Percentiles rank a stretch among this genome's conserved stretches.
Evolutionary conservation across 2,888 invertebrate genomes (phyloP).

Genomic region (Idaea dimidiata): DNA sequence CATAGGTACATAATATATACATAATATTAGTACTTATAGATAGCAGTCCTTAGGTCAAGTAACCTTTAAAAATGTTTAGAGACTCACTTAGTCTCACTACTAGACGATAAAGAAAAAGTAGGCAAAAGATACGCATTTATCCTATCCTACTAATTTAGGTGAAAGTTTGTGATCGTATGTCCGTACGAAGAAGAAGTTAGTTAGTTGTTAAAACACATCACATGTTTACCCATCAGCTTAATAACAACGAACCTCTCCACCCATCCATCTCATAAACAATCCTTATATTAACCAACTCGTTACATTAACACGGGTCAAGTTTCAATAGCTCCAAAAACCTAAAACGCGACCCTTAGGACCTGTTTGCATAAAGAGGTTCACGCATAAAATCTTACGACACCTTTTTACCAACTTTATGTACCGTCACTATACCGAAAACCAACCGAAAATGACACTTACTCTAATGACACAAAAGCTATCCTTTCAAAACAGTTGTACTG

Average conservation of each 20-base stretch:
- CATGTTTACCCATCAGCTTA: slow-evolving; percentile 11
- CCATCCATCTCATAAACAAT: slow-evolving; percentile 53
- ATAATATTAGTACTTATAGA: too few relatives aligned
- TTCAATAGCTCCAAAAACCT: slow-evolving; percentile 73
- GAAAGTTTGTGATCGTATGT: too few relatives aligned
- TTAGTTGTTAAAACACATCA: background rate
- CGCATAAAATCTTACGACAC: slow-evolving; percentile 78
- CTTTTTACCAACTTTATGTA: slow-evolving; percentile 39
- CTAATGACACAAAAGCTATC: slow-evolving; percentile 13
- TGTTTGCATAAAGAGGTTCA: slow-evolving; percentile 73
- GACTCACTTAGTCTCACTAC: too few relatives aligned
- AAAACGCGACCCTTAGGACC: slow-evolving; percentile 70
- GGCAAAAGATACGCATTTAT: too few relatives aligned
- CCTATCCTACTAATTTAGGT: too few relatives aligned
- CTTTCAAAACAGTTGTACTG: slow-evolving; percentile 6
- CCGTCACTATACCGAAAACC: slow-evolving; percentile 16
- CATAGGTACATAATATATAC: too few relatives aligned
- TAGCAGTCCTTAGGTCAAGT: too few relatives aligned
- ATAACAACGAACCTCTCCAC: slow-evolving; percentile 41
- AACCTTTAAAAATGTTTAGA: too few relatives aligned
- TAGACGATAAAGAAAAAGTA: too few relatives aligned
- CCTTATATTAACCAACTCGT: slow-evolving; percentile 33
- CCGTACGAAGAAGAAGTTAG: too few relatives aligned
- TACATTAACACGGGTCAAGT: slow-evolving; percentile 60
- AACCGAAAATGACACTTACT: slow-evolving; percentile 28